Conservation (phyloP, 2,797 vertebrate genomes). For the Manis pentadactyla region DNA sequence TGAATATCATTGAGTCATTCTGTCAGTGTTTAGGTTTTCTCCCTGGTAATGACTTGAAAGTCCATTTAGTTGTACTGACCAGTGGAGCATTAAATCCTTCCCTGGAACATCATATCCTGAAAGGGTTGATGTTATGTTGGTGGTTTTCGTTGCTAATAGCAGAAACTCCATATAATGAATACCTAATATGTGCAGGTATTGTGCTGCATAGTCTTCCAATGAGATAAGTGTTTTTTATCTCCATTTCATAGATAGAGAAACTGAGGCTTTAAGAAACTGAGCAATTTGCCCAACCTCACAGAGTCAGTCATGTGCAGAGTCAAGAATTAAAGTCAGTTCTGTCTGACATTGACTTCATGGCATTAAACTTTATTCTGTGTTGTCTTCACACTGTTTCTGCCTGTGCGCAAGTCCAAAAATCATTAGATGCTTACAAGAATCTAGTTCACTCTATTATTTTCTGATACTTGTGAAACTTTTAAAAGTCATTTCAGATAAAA, state of each 20-base stretch:
- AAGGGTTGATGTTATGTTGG: background rate
- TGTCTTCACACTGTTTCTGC: background rate
- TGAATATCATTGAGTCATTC: constrained; percentile 26
- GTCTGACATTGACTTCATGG: background rate
- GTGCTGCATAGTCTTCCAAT: background rate
- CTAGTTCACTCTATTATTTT: background rate
- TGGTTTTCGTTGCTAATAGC: background rate
- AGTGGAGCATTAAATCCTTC: background rate
- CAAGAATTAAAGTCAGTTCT: background rate
- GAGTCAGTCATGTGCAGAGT: background rate
- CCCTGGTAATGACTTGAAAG: background rate
- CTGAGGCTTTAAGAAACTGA: background rate
- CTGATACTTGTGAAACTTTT: constrained; percentile 12
- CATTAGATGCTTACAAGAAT: background rate
- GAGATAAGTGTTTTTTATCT: background rate
- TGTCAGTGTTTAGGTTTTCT: background rate
- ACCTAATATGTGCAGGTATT: background rate
- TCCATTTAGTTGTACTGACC: background rate
- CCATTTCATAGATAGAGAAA: background rate
- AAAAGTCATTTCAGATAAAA: background rate
- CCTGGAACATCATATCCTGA: background rate
- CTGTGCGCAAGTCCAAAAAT: background rate
- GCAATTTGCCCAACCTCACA: background rate
- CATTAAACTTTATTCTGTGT: background rate
- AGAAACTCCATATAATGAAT: background rate